A percentile compares a stretch with the other conserved stretches of the same genome.
phyloP scores from a whole-genome alignment of 2,797 vertebrate genomes.

The Peromyscus attwateri region DNA sequence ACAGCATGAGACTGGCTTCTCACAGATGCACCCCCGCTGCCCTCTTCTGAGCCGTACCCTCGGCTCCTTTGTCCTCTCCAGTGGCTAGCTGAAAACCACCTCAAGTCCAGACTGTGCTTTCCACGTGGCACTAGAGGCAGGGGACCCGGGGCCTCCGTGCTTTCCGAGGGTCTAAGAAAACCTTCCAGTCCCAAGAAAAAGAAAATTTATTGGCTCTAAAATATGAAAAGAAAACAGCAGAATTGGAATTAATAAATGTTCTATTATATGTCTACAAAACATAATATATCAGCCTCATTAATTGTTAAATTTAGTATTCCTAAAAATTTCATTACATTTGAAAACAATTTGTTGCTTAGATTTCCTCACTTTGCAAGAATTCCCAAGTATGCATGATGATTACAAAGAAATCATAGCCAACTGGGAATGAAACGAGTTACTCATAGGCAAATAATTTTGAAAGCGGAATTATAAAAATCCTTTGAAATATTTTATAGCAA shows the following conservation, averaged over 20 bases:
- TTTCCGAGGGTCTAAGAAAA: constrained; percentile 68
- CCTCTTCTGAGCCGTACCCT: neutral
- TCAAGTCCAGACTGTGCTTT: neutral
- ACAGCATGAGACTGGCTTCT: neutral
- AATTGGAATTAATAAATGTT: constrained; percentile 82
- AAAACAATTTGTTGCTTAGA: constrained; percentile 83
- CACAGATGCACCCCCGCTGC: neutral
- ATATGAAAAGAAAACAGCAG: constrained; percentile 79
- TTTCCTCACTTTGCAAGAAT: constrained; percentile 83
- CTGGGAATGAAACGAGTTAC: constrained; percentile 78
- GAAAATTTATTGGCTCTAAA: constrained; percentile 78
- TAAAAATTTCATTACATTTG: constrained; percentile 81
- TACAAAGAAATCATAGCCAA: constrained; percentile 80
- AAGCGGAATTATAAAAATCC: constrained; percentile 80
- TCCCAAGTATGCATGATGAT: constrained; percentile 73
- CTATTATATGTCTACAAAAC: constrained; percentile 78
- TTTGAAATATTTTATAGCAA: constrained; percentile 81
- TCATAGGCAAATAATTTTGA: constrained; percentile 81
- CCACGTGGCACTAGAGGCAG: neutral
- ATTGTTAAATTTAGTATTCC: constrained; percentile 80
- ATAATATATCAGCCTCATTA: constrained; percentile 76
- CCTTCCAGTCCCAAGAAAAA: constrained; percentile 61
- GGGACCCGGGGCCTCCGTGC: neutral
- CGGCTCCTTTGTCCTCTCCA: constrained; percentile 17
- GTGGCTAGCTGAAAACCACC: neutral